Evolutionary conservation across 2,113 vertebrate species (phyloP), one percentile per base, ranked within the genome.

Genomic region (Felis chaus): DNA sequence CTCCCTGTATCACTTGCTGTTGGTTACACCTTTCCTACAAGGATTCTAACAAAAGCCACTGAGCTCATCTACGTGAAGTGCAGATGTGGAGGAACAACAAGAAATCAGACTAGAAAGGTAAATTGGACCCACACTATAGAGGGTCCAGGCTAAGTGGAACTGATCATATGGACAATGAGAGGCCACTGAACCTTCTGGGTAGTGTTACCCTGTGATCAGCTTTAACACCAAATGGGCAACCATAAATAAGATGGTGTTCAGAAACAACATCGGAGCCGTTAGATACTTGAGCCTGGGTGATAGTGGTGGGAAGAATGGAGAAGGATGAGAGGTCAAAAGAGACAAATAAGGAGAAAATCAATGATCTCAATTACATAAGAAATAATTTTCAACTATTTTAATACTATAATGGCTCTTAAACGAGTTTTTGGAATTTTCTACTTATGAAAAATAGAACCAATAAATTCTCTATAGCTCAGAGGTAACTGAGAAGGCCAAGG

Each of bases 301-400:
- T 11, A 6, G 33, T 33, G 8, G 6, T 63, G 9, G 45, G 27
- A 91, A 66, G 18, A 39, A 3, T 15, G 15, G 71, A 94, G 36
- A 48, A 89, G 4, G 48, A 80, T 3, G 19, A 68, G 23, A 31
- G 1, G 6, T 36, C 91, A 83, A 81, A 83, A 36, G 33, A 90
- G 31, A 93, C 33, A 61, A 73, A 55, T 29, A 81, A 66, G 55
- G 41, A 81, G 5, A 63, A 90, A 87, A 76, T 29, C n/a, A 36
- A 25, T 53, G 18, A 65, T 69, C 21, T 80, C 10, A 36, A 50
- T 80, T 55, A 39, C 1, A 33, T 69, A 80, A 92, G 48, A 86
- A 92, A 86, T 50, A 61, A 57, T 76, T 63, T 27, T 95, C 21
- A 92, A 82, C 21, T 79, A 53, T 86, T 86, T 92, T 82, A 94